Base-by-base conservation (phyloP, 2,113 vertebrate species). In the Pollimyrus isidori region DNA sequence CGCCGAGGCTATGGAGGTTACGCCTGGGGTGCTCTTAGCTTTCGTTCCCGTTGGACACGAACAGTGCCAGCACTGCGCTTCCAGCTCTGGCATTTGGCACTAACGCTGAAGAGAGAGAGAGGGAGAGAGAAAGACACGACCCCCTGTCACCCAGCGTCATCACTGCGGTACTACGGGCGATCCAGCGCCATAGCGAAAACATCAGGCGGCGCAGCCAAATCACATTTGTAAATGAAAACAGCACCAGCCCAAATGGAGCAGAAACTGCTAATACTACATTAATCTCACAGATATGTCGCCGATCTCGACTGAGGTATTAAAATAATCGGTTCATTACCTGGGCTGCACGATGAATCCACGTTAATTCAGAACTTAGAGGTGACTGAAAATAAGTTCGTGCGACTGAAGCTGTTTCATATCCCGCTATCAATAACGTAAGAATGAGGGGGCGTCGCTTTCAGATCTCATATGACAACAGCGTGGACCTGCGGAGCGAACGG, bases 31-130 rank as follows among this genome's bases (percentile, higher is more conserved):
- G 91, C 92, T 91, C 30, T 93, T 92, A 53, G 92, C 90, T 93
- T 95, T 95, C 88, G 89, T 92, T 82, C 92, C 94, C n/a, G 93
- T 87, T 26, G 95, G 83, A 92, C 96, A 95, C 88, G 97, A 95
- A 92, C 97, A 96, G 95, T 95, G 97, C 97, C 97, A 97, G 91
- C 94, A 95, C 94, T 95, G 96, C 87, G 92, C 95, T 93, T 98
- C 97, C 69, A 97, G 2, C 91, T 96, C 95, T 91, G 97, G 96
- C 97, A 98, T 98, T 93, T 94, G 95, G 91, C 94, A 95, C 95
- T 45, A 65, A 23, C 9, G 45, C 62, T 26, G 7, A 26, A 89
- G 0, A 82, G 80, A 89, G 42, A 89, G 42, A 5, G 45, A 21
- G 65, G 45, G 2, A 21, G 17, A 10, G 62, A 69, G 62, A 69